These are phyloP conservation scores for Oncorhynchus kisutch DNA, from an alignment of 2,113 vertebrate species.

Conservation along the genomic window DNA sequence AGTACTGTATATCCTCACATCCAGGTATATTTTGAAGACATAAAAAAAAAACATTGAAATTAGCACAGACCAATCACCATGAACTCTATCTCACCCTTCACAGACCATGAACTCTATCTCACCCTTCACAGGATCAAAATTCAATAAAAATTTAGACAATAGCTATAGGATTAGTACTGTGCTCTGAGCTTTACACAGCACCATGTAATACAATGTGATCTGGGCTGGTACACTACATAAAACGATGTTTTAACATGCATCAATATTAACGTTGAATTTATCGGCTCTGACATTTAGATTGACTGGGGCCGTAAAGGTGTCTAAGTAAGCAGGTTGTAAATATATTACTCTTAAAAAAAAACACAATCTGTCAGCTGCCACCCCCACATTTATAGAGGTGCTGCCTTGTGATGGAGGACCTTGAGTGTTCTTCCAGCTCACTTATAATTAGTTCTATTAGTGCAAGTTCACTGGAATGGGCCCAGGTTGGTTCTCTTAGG, in stretches of 20 bases:
- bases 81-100: no score
- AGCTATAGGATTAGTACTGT: no score
- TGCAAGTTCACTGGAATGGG: slow-evolving; percentile 15
- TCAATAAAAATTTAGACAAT: no score
- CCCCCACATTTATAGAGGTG: background rate
- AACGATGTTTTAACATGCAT: background rate
- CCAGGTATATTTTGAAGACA: no score
- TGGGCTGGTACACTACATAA: background rate
- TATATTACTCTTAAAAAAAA: background rate
- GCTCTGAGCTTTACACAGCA: no score
- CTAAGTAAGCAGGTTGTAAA: slow-evolving; percentile 1
- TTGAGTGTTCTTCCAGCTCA: slow-evolving; percentile 25
- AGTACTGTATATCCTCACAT: no score
- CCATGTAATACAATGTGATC: no score
- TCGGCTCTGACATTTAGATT: background rate
- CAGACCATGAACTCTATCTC: no score
- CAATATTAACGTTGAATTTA: background rate
- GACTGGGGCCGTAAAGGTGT: background rate
- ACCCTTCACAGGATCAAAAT: no score
- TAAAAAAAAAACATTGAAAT: no score
- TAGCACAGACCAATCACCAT: no score
- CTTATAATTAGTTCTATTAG: slow-evolving; percentile 34
- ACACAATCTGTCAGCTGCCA: background rate
- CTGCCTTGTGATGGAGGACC: slow-evolving; percentile 16
- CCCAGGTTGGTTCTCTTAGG: slow-evolving; percentile 14